These are phyloP conservation scores for Gopherus evgoodei DNA, from an alignment of 2,113 vertebrate species.

Conservation along the genomic window DNA sequence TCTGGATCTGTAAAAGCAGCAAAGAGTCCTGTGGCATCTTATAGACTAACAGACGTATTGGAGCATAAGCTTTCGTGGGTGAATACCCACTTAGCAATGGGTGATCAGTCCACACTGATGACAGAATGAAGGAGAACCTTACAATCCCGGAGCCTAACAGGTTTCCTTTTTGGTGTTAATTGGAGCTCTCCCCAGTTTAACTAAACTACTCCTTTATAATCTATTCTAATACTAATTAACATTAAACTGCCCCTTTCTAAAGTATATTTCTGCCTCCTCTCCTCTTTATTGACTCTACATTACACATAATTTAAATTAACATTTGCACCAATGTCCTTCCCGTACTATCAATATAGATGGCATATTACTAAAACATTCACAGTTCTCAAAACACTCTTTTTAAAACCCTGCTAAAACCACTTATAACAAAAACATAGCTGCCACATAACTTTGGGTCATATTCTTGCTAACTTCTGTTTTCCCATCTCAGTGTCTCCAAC, in stretches of 20 bases:
- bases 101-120: not conserved
- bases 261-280: not conserved
- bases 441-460: not conserved
- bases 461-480: not conserved
- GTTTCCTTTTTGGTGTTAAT: not conserved
- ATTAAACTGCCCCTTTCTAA: not conserved
- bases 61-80: too few species aligned
- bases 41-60: too few species aligned
- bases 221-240: not conserved
- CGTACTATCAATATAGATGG: not conserved
- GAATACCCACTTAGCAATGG: not conserved
- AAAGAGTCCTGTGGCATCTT: too few species aligned
- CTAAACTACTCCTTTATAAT: not conserved
- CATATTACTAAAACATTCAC: not conserved
- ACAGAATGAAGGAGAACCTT: not conserved
- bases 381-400: not conserved
- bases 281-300: not conserved
- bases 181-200: not conserved
- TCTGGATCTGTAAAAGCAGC: too few species aligned
- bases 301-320: not conserved
- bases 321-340: not conserved
- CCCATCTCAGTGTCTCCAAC: not conserved
- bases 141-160: not conserved
- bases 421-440: not conserved
- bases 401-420: not conserved